Evolutionary conservation across 2,888 invertebrate genomes (phyloP).

Genomic region (Anorthoa munda): DNA sequence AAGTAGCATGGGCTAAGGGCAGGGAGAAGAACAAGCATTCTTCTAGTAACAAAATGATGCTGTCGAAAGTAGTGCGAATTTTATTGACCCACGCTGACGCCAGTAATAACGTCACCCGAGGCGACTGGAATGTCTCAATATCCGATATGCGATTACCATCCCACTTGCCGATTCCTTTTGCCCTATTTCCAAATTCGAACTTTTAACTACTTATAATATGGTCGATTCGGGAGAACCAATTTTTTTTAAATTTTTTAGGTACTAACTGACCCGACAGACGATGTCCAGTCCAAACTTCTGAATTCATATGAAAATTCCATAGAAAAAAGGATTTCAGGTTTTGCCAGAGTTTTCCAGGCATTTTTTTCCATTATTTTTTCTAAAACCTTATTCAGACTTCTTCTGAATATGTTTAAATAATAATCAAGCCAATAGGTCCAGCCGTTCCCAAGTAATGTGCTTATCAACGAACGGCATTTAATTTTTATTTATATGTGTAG

Average conservation of each 20-base stretch:
- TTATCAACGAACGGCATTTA: not conserved
- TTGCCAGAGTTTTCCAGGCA: not conserved
- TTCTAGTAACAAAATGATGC: not conserved
- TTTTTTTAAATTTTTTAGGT: not conserved
- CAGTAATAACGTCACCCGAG: conserved; percentile 11
- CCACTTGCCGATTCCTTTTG: conserved; percentile 13
- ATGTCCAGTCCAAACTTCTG: too few species aligned
- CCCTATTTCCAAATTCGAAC: conserved; percentile 26
- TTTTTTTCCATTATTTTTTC: not conserved
- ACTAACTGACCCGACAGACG: too few species aligned
- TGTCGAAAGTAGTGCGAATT: conserved; percentile 1
- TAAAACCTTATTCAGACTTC: not conserved
- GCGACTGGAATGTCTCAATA: conserved; percentile 41
- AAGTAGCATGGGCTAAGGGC: too few species aligned
- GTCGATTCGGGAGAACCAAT: not conserved
- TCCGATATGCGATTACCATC: conserved; percentile 28
- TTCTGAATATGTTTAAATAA: not conserved
- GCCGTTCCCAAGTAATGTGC: not conserved
- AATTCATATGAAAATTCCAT: not conserved
- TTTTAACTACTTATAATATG: not conserved
- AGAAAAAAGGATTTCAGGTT: not conserved
- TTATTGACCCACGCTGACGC: not conserved
- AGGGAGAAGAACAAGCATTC: too few species aligned
- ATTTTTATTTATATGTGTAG: not conserved
- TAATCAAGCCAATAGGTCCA: not conserved